Percentiles rank a stretch among this genome's conserved stretches.
phyloP scores from a whole-genome alignment of 2,888 invertebrate genomes.

The Tenthredo amoena region DNA sequence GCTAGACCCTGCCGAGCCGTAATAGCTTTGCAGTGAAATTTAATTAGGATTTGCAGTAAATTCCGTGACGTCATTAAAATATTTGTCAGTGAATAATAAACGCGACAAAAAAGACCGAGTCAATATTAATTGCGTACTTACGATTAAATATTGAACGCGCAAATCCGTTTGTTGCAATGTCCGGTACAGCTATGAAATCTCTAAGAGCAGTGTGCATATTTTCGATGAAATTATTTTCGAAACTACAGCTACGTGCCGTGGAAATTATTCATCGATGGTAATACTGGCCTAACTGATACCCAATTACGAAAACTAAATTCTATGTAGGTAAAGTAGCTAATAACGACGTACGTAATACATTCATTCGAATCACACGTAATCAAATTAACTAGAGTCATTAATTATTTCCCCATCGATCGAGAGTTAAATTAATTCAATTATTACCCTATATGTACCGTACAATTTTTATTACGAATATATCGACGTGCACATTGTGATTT shows the following conservation, averaged over 20 bases:
- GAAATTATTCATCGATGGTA: background rate
- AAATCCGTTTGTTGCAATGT: background rate
- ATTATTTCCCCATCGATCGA: constrained; percentile 22
- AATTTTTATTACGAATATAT: background rate
- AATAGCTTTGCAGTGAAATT: background rate
- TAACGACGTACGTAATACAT: constrained; percentile 16
- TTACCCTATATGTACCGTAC: background rate
- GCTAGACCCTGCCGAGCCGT: background rate
- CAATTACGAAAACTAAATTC: constrained; percentile 17
- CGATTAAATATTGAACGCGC: background rate
- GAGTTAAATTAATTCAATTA: constrained; percentile 28
- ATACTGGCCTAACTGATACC: constrained; percentile 25
- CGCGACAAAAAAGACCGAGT: background rate
- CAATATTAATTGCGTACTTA: constrained; percentile 8
- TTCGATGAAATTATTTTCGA: background rate
- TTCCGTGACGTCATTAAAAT: background rate
- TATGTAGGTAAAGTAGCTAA: background rate
- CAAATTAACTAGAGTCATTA: constrained; percentile 37
- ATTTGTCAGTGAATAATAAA: constrained; percentile 8
- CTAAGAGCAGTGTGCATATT: background rate
- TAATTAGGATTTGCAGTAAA: background rate
- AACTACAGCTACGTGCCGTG: background rate
- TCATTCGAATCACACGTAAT: constrained; percentile 38
- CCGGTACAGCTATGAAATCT: background rate
- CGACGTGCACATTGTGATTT: background rate